Conservation (phyloP, 2,888 invertebrate species). For the Didymodactylos carnosus region DNA sequence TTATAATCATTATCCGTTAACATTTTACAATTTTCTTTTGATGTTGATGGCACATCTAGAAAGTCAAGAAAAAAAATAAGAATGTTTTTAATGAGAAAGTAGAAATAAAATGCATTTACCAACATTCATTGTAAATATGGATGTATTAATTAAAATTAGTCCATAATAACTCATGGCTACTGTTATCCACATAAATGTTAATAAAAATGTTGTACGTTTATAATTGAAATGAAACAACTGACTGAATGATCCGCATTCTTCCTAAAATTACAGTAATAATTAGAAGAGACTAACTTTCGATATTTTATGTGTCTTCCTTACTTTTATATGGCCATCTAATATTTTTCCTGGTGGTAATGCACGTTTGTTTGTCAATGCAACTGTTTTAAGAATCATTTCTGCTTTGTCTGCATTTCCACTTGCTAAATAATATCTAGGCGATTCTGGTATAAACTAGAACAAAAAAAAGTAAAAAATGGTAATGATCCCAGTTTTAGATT, state of each 20-base stretch:
- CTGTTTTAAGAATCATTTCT: conserved; percentile 57
- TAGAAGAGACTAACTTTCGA: not conserved
- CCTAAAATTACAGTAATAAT: not conserved
- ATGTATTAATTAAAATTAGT: conserved; percentile 45
- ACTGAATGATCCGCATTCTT: not conserved
- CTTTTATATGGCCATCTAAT: conserved; percentile 21
- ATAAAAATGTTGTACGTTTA: conserved; percentile 51
- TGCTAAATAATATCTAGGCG: conserved; percentile 66
- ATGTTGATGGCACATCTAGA: too few relatives aligned
- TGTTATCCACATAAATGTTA: conserved; percentile 84
- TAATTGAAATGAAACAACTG: not conserved
- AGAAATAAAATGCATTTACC: too few relatives aligned
- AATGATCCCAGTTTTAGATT: too few relatives aligned
- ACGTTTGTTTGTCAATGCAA: conserved; percentile 67
- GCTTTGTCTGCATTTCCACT: conserved; percentile 69
- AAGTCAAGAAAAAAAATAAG: too few relatives aligned
- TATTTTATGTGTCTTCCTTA: not conserved
- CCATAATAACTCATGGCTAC: conserved; percentile 90
- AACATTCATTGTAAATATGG: not conserved
- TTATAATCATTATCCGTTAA: not conserved
- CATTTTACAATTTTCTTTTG: not conserved
- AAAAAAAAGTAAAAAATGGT: not conserved
- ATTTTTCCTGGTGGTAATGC: conserved; percentile 56
- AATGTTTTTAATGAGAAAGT: too few relatives aligned
- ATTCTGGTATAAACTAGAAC: conserved; percentile 73